Evolutionary conservation across 23 tunicate genomes (phyloP).

Genomic region (Phallusia fumigata): DNA sequence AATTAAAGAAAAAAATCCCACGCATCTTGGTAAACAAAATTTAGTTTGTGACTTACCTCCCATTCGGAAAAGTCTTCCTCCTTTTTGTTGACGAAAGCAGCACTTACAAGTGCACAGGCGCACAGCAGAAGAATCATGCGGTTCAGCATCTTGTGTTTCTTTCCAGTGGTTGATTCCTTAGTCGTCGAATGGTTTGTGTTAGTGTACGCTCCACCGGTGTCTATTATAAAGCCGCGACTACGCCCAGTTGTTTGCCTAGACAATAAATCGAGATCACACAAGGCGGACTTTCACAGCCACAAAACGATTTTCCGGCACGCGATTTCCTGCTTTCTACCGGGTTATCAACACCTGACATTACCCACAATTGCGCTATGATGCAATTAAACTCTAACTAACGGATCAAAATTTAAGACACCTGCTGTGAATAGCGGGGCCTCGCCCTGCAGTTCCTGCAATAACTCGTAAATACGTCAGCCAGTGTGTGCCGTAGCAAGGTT

Average conservation of each 20-base stretch:
- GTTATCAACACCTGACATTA: not conserved
- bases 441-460: too few species aligned
- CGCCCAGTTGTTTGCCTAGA: slow-evolving; percentile 13
- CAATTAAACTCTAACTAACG: not conserved
- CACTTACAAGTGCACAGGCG: not conserved
- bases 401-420: too few species aligned
- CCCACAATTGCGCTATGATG: not conserved
- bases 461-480: slow-evolving; percentile 2
- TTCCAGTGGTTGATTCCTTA: not conserved
- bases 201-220: not conserved
- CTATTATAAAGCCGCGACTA: not conserved
- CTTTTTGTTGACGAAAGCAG: not conserved
- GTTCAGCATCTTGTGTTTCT: not conserved
- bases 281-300: not conserved
- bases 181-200: not conserved
- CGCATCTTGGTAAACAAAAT: not conserved
- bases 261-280: not conserved
- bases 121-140: not conserved
- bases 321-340: not conserved
- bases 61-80: not conserved
- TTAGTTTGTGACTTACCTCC: not conserved
- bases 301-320: not conserved
- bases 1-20: too few species aligned
- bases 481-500: not conserved
- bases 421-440: too few species aligned